Base-by-base conservation (phyloP, 2,888 invertebrate genomes). In the Invenusta paracnida region DNA sequence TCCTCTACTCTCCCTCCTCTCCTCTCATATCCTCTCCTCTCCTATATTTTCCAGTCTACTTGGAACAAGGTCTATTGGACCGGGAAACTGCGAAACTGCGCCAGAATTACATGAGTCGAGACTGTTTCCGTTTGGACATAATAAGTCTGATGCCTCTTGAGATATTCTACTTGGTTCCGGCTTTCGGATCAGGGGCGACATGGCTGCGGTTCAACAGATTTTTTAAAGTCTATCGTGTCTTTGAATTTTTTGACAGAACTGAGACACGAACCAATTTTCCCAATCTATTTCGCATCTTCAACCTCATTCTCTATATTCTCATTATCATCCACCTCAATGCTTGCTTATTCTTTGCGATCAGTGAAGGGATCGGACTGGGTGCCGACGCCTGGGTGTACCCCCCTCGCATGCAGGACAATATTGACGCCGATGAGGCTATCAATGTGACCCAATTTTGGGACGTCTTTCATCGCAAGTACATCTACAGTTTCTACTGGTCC, bases 261-360 rank as follows among this genome's bases (percentile, higher is more conserved):
- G 97, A 97, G 92, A 96, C 96, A 0, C 94, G 95, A 88, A 96
- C 96, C 17, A 96, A 95, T 88, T 96, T 95, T 91, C 97, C 97
- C 48, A 97, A 98, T 91, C 89, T 91, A 30, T 92, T 91, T 87
- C 88, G 92, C 30, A 89, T 91, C 90, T 86, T 89, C 1, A 89
- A 90, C 83, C 89, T 92, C 30, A 89, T 91, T 17, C 86, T 91
- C 30, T 90, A 90, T 87, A 90, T 92, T 85, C 88, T 92, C 27
- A 88, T 91, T 17, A 90, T 91, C 86, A 91, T 91, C 73, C 92
- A 92, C 88, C 91, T 91, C 91, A 92, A 92, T 87, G 91, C 90
- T 0, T 91, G 91, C 87, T 87, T 91, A 67, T 91, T 91, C 86
- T 91, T 91, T 87, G 90, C 91, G 84, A 89, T 92, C 81, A 90